Conservation (phyloP, 2,888 invertebrate species). For the Hypena proboscidalis region DNA sequence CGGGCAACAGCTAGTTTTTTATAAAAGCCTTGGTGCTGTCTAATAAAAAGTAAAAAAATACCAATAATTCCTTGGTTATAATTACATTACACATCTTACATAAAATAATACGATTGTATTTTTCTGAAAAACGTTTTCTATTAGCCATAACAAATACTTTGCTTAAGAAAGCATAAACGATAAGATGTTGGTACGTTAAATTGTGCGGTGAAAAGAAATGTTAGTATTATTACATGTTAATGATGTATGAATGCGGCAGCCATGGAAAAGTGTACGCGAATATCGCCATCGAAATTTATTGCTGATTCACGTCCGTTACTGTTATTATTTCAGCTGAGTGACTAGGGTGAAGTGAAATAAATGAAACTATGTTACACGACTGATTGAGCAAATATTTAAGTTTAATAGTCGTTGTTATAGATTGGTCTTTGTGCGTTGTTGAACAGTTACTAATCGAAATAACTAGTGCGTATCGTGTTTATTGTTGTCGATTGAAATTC, state of each 20-base stretch:
- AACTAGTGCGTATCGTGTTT: conserved; percentile 16
- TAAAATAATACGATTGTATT: background rate
- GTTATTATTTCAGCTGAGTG: conserved; percentile 79
- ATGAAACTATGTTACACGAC: conserved; percentile 81
- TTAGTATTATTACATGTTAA: conserved; percentile 44
- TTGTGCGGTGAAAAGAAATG: conserved; percentile 35
- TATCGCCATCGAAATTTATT: conserved; percentile 71
- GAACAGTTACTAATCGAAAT: conserved; percentile 15
- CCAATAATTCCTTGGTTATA: background rate
- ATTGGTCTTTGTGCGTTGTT: conserved; percentile 39
- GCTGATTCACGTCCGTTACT: conserved; percentile 74
- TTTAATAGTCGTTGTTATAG: conserved; percentile 57
- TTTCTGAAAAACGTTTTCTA: background rate
- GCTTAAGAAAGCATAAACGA: conserved; percentile 21
- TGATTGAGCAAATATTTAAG: conserved; percentile 80
- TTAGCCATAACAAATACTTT: conserved; percentile 7
- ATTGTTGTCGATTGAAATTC: conserved; percentile 30
- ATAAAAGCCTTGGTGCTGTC: too few species aligned
- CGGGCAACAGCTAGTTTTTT: too few species aligned
- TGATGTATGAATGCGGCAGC: conserved; percentile 49
- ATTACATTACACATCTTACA: background rate
- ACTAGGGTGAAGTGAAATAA: conserved; percentile 80
- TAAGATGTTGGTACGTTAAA: conserved; percentile 25
- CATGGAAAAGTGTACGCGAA: conserved; percentile 35
- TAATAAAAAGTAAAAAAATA: too few species aligned